Evolutionary conservation across 2,888 invertebrate species (phyloP), one percentile per base, ranked within the genome.

Genomic region (Laothoe populi): DNA sequence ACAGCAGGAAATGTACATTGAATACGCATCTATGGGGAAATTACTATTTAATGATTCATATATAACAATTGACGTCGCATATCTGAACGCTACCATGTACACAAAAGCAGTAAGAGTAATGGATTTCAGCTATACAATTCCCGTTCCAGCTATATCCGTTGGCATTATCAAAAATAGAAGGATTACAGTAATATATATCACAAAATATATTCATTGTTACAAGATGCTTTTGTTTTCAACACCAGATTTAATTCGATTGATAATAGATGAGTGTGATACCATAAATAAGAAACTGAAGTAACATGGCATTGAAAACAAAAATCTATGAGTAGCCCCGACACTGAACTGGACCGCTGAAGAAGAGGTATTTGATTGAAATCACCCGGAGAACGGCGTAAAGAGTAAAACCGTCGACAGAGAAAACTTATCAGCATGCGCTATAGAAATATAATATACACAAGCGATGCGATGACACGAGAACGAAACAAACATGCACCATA

Each of bases 81-180:
- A 21, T 69, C 70, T 74, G 73, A 69, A 72, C 65, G 70, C 80
- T 81, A 81, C 70, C 67, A 57, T 75, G 65, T 68, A 70, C 62
- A 63, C 64, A 72, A 73, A 83, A 82, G 78, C 79, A 70, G 74
- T 26, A 38, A 35, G 31, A 19, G 31, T 13, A 38, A 48, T 24
- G 66, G 68, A 69, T 69, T 77, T 78, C 80, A 74, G 82, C 84
- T 90, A 83, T 81, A 88, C 88, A 88, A 88, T 88, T 90, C 87
- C 90, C 80, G 73, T 83, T 80, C 78, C 81, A 85, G 87, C 85
- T 86, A 89, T 87, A 88, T 82, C 84, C 69, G 77, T 86, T 78
- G 89, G 89, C 90, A 86, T 86, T 92, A 92, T 92, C 92, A 92
- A 92, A 92, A 92, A 92, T 92, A 92, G 90, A 90, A 90, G 89